Base-by-base conservation (phyloP, 1,140 invertebrate species). In the Orchesella cincta region DNA sequence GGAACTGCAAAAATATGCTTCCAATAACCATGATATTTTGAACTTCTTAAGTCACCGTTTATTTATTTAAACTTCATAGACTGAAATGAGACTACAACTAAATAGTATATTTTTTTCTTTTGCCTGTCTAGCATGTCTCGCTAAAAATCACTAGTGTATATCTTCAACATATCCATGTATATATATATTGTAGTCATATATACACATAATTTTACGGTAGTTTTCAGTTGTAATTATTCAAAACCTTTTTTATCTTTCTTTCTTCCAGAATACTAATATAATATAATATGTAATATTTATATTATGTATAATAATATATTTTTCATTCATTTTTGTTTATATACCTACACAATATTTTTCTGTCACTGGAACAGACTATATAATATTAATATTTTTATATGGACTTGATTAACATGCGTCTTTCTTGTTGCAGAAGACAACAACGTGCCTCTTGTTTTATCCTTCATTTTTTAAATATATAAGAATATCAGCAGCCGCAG, bases 371-470 rank as follows among this genome's bases (percentile, higher is more conserved):
- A 57, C 52, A 57, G 52, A 57, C 52, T 57, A 57, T 57, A 67
- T 31, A 18, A 67, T 31, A 67, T 67, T 18, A n/a, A 23, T 57
- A 57, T 57, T 18, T 31, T 31, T 67, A 67, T 67, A 67, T 67
- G 62, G 62, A 67, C 62, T 67, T 67, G 62, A 67, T 67, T 67
- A 67, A 67, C 62, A 67, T 67, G 62, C 62, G 62, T 67, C 62
- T 67, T 67, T 67, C 62, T 67, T 67, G 62, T 67, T 67, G 23
- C 62, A 67, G 62, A 67, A 67, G 62, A 67, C 62, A 67, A 67
- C 62, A 33, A 67, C 62, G 62, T 67, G 62, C 31, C 31, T 67
- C 62, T 67, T 67, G n/a, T n/a, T 67, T 33, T 29, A 67, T 67
- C 31, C 26, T 57, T 57, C 54, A 57, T 14, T 67, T 67, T 67